Conservation (phyloP, 2,797 vertebrate genomes). For the Brachyalestes nurse region DNA sequence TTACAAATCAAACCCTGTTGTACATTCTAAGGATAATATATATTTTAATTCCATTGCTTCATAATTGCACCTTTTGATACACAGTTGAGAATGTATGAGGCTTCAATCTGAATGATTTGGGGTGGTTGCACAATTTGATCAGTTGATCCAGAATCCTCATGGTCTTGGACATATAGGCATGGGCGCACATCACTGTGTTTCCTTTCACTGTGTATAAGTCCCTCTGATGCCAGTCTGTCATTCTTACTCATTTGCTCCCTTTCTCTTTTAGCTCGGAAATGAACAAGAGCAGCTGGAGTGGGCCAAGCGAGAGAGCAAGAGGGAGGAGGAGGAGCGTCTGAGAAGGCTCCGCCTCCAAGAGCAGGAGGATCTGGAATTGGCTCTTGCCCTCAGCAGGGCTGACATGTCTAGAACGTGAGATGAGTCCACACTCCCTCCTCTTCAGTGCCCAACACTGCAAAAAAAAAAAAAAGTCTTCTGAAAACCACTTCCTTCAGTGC, state of each 20-base stretch:
- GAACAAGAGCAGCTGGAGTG: conserved; percentile 94
- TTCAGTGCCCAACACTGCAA: conserved; percentile 1
- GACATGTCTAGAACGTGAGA: conserved; percentile 84
- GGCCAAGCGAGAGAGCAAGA: conserved; percentile 93
- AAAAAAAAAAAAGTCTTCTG: background rate
- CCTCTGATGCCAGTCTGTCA: background rate
- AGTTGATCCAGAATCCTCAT: background rate
- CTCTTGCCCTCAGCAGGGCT: conserved; percentile 94
- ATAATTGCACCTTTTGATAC: background rate
- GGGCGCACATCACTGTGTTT: background rate
- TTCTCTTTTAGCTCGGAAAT: conserved; percentile 87
- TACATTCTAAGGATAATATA: too few species aligned
- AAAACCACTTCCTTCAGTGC: conserved; percentile 13
- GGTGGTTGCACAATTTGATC: background rate
- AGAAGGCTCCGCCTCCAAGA: conserved; percentile 87
- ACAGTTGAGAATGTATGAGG: background rate
- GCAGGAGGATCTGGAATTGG: conserved; percentile 92
- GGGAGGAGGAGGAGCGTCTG: conserved; percentile 89
- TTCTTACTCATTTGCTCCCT: background rate
- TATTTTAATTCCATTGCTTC: background rate
- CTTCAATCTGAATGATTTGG: background rate
- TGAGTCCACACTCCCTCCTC: conserved; percentile 13
- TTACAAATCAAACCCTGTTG: background rate
- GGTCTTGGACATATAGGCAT: background rate
- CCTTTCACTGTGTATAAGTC: background rate